Evolutionary conservation across 2,797 vertebrate genomes (phyloP).

Genomic region (Spinus pinus): DNA sequence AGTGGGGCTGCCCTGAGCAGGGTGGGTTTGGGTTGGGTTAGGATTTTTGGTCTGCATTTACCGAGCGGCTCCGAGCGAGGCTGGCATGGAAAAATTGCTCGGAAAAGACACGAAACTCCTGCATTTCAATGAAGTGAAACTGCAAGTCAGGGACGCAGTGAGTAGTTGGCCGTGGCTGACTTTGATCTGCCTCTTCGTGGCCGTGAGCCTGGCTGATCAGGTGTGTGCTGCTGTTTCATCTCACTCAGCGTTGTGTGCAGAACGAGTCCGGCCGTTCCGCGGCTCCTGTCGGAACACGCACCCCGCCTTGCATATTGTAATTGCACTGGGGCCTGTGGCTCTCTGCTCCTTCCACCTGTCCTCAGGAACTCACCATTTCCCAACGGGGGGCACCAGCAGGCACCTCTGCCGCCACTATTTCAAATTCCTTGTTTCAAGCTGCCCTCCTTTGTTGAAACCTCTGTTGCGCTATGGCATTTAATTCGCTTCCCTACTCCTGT

Average conservation of each 20-base stretch:
- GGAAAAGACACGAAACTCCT: conserved; percentile 20
- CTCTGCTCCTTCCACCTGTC: conserved; percentile 45
- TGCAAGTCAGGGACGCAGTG: conserved; percentile 36
- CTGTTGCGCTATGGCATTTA: background rate
- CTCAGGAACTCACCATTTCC: conserved; percentile 9
- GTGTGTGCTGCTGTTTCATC: conserved; percentile 23
- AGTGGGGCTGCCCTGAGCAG: background rate
- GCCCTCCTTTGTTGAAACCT: background rate
- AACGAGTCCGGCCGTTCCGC: conserved; percentile 24
- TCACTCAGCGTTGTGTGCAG: conserved; percentile 31
- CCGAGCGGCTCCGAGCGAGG: background rate
- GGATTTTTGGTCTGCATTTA: background rate
- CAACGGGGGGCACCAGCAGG: conserved; percentile 42
- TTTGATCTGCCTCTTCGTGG: conserved; percentile 45
- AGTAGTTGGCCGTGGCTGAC: conserved; percentile 5
- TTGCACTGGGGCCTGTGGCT: background rate
- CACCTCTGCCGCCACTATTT: background rate
- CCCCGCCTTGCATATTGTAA: conserved; percentile 1
- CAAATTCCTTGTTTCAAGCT: background rate
- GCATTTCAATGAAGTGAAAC: conserved; percentile 65
- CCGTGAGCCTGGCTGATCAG: conserved; percentile 8
- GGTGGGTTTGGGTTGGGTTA: background rate
- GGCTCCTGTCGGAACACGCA: conserved; percentile 53
- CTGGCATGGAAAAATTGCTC: background rate
- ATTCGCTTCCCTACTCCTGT: background rate